A percentile compares a stretch with the other conserved stretches of the same genome.
Evolutionary conservation across 2,797 vertebrate species (phyloP).

Genomic region (Clarias fuscus): DNA sequence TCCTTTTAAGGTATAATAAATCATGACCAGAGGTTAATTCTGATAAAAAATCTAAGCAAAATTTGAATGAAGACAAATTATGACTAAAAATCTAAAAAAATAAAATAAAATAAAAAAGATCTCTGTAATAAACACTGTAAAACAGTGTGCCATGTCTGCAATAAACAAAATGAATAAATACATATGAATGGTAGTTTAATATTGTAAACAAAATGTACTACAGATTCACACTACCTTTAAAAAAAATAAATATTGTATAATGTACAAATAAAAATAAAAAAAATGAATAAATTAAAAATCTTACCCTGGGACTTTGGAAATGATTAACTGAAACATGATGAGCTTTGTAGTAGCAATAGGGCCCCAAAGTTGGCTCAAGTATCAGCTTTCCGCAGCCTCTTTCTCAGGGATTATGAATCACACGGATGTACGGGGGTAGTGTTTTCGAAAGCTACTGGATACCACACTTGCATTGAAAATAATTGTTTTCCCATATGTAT

Average conservation of each 20-base stretch:
- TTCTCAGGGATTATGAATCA: background rate
- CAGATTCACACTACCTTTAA: background rate
- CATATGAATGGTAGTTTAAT: background rate
- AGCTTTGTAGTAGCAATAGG: background rate
- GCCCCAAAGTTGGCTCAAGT: background rate
- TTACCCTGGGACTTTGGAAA: background rate
- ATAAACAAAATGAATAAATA: background rate
- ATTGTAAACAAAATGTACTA: background rate
- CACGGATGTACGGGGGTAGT: background rate
- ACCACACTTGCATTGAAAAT: background rate
- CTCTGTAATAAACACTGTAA: background rate
- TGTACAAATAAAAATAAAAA: background rate
- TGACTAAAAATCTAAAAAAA: background rate
- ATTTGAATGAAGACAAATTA: background rate
- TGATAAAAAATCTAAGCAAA: background rate
- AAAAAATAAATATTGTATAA: background rate
- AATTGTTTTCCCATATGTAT: background rate
- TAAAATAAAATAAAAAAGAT: background rate
- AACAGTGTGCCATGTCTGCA: background rate
- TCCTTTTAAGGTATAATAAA: background rate
- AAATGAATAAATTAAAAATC: background rate
- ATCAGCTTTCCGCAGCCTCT: background rate
- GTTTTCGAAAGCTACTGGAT: background rate
- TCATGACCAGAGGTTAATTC: background rate
- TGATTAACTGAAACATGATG: background rate